Evolutionary conservation across 2,113 vertebrate genomes (phyloP).

Genomic region (Protobothrops mucrosquamatus): DNA sequence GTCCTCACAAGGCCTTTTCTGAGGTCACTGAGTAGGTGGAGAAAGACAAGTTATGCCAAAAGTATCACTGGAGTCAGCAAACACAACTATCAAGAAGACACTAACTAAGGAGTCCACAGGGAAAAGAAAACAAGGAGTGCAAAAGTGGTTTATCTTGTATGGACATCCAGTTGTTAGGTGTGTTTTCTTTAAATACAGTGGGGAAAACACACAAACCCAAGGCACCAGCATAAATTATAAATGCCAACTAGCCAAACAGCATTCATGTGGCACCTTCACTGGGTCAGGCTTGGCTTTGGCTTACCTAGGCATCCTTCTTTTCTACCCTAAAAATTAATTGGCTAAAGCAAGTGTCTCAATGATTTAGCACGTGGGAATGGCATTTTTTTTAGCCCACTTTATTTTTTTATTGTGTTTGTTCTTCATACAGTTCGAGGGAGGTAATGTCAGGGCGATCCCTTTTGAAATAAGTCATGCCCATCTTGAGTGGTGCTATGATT

Average conservation of each 20-base stretch:
- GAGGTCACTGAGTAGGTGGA: neutral
- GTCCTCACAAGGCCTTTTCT: conserved; percentile 51
- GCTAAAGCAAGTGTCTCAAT: neutral
- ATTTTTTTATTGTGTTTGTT: too few species aligned
- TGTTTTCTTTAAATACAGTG: conserved; percentile 57
- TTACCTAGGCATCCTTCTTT: conserved; percentile 27
- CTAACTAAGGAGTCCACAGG: conserved; percentile 54
- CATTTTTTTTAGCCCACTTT: neutral
- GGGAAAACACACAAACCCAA: conserved; percentile 39
- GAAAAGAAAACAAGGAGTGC: conserved; percentile 42
- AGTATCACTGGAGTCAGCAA: conserved; percentile 51
- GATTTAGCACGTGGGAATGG: neutral
- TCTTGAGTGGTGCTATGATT: neutral
- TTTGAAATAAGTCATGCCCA: neutral
- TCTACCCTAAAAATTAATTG: conserved; percentile 5
- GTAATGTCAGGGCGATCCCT: neutral
- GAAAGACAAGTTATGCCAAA: conserved; percentile 26
- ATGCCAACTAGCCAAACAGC: conserved; percentile 44
- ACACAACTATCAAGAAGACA: conserved; percentile 19
- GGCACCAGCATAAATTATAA: conserved; percentile 57
- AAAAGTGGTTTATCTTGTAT: conserved; percentile 42
- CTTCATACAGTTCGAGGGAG: neutral
- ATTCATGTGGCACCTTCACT: conserved; percentile 47
- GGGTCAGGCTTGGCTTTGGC: conserved; percentile 35
- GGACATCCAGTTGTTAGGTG: conserved; percentile 56